These are phyloP conservation scores for Drosophila lacertosa DNA, from an alignment of 1,140 invertebrate genomes.

Conservation along the genomic window DNA sequence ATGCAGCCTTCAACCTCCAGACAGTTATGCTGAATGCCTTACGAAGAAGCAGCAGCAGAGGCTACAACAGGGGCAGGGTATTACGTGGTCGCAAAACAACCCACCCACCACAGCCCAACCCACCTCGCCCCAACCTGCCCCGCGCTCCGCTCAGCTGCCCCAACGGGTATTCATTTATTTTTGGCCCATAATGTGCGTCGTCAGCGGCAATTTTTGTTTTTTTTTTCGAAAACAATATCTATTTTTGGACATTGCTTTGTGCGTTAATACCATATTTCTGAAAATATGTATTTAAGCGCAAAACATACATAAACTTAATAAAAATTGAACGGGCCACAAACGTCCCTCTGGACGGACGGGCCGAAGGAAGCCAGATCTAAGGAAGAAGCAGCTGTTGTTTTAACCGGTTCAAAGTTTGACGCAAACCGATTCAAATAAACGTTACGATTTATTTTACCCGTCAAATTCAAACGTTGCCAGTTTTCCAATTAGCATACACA, in stretches of 20 bases:
- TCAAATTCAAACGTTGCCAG: too few relatives aligned
- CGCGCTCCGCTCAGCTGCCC: too few relatives aligned
- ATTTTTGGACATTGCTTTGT: conserved; percentile 68
- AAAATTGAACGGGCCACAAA: conserved; percentile 62
- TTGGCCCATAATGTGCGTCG: conserved; percentile 75
- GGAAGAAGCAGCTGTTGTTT: neutral
- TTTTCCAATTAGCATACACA: too few relatives aligned
- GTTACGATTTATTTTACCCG: too few relatives aligned
- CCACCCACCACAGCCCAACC: conserved; percentile 11
- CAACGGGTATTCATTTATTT: conserved; percentile 55
- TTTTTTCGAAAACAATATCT: conserved; percentile 78
- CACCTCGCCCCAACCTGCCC: conserved; percentile 4
- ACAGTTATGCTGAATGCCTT: neutral
- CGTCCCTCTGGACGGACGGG: conserved; percentile 5
- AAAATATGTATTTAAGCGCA: conserved; percentile 64
- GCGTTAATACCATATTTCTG: conserved; percentile 81
- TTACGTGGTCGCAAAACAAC: conserved; percentile 38
- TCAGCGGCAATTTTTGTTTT: conserved; percentile 67
- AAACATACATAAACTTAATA: conserved; percentile 77
- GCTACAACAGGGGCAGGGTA: conserved; percentile 24
- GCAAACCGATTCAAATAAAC: too few relatives aligned
- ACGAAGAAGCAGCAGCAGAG: neutral
- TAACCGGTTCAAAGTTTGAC: neutral
- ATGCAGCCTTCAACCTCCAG: neutral
- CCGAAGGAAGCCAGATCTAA: neutral